These are phyloP conservation scores for Leptinotarsa lineolata DNA, from an alignment of 1,140 invertebrate genomes.

Conservation along the genomic window DNA sequence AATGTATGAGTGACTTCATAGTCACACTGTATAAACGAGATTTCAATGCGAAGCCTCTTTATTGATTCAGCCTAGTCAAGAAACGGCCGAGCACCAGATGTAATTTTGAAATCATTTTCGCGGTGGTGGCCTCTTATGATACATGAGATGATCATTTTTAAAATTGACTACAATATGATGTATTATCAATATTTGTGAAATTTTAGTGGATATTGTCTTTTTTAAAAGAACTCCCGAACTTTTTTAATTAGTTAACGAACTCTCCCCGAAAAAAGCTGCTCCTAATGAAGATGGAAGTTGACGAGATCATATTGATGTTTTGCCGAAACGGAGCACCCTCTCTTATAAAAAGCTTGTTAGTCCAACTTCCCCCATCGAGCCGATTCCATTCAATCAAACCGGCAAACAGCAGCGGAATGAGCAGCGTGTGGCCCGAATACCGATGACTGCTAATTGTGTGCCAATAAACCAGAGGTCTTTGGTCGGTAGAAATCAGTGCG, in stretches of 20 bases:
- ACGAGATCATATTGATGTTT: constrained; percentile 13
- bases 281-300: constrained; percentile 20
- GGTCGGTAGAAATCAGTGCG: constrained; percentile 24
- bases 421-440: constrained; percentile 40
- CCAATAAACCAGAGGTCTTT: constrained; percentile 37
- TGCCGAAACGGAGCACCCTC: constrained; percentile 23
- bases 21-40: too few species aligned
- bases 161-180: neutral
- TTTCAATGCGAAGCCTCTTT: too few species aligned
- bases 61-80: too few species aligned
- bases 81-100: too few species aligned
- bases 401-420: constrained; percentile 21
- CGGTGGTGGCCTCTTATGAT: too few species aligned
- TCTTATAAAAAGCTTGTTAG: constrained; percentile 44
- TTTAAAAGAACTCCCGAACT: neutral
- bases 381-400: constrained; percentile 39
- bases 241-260: constrained; percentile 17
- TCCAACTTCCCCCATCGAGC: constrained; percentile 33
- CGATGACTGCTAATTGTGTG: constrained; percentile 46
- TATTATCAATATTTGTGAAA: neutral
- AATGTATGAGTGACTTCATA: too few species aligned
- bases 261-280: neutral
- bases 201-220: neutral
- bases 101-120: too few species aligned
- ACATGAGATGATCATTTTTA: too few species aligned